A percentile compares a stretch with the other conserved stretches of the same genome.
Evolutionary conservation across 1,140 invertebrate genomes (phyloP).

Genomic region (Adelges cooleyi): DNA sequence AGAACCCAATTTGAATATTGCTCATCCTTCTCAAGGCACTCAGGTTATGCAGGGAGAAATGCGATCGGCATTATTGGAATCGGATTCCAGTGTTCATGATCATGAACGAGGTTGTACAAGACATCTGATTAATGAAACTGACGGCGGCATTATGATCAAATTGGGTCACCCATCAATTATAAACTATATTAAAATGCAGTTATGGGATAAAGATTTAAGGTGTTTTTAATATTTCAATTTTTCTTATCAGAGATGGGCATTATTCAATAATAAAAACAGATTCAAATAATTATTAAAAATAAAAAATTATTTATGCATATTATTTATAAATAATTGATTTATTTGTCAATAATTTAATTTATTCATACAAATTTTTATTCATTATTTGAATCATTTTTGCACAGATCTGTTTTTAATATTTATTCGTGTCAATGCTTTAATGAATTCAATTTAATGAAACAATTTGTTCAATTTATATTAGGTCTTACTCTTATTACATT

Average conservation of each 20-base stretch:
- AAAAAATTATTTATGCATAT: background rate
- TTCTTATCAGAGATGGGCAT: too few species aligned
- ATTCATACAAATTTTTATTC: too few species aligned
- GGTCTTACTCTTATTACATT: conserved; percentile 91
- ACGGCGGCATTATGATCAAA: conserved; percentile 68
- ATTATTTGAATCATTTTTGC: background rate
- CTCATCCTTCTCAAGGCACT: conserved; percentile 60
- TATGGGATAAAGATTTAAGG: conserved; percentile 90
- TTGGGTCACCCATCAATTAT: conserved; percentile 79
- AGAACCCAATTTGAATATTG: conserved; percentile 88
- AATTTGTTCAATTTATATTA: conserved; percentile 38
- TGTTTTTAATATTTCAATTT: conserved; percentile 34
- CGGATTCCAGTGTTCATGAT: conserved; percentile 75
- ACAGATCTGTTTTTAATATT: too few species aligned
- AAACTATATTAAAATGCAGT: conserved; percentile 81
- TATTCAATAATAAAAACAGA: background rate
- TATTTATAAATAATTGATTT: too few species aligned
- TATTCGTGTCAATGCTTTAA: too few species aligned
- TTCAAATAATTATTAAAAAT: background rate
- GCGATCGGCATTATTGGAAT: conserved; percentile 72
- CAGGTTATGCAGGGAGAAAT: conserved; percentile 79
- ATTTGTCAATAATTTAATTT: too few species aligned
- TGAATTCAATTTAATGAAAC: too few species aligned
- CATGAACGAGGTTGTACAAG: conserved; percentile 86
- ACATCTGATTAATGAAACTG: conserved; percentile 71